Evolutionary conservation across 37 sponge, comb jelly and placozoan species (phyloP), one percentile per base, ranked within the genome.

Genomic region (Spongilla lacustris): DNA sequence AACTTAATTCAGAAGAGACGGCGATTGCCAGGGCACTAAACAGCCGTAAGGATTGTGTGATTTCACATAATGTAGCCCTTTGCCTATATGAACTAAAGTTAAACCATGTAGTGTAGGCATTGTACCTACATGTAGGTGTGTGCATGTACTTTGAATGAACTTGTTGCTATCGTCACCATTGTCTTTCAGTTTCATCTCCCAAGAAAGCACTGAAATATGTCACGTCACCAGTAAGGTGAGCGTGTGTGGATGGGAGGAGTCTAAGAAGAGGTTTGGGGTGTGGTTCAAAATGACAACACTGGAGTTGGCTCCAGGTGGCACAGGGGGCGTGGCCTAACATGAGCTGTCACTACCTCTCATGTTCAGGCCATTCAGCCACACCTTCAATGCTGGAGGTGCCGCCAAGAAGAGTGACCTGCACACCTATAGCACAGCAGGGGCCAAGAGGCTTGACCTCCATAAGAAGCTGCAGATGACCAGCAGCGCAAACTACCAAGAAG

Each of bases 1-100:
- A 75, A 25, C 82, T 90, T 12, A 31, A 2, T 6, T 13, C 32
- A 49, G 85, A 90, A 21, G 85, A 90, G 46, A 37, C 76, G 67
- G 49, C 71, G 23, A 13, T 48, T n/a, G 25, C 32, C 19, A 58
- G 19, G 58, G 58, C 58, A 19, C 58, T 14, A 58, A 58, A 14
- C 21, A 58, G 14, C 1, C 19, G 58, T 58, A 14, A 10, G 58
- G 14, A 58, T 6, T 46, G 46, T 46, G 46, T 8, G 46, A 4
- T 4, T 46, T 46, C n/a, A n/a, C n/a, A n/a, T n/a, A n/a, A n/a
- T n/a, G n/a, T n/a, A n/a, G n/a, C n/a, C n/a, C n/a, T 46, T 46
- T 46, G 46, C 8, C 46, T 46, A 10, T n/a, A n/a, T n/a, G n/a
- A 70, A 30, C 9, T 70, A 8, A 4, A 46, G 8, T 8, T 46